Conservation (phyloP, 2,797 vertebrate species). For the Squalus acanthias region DNA sequence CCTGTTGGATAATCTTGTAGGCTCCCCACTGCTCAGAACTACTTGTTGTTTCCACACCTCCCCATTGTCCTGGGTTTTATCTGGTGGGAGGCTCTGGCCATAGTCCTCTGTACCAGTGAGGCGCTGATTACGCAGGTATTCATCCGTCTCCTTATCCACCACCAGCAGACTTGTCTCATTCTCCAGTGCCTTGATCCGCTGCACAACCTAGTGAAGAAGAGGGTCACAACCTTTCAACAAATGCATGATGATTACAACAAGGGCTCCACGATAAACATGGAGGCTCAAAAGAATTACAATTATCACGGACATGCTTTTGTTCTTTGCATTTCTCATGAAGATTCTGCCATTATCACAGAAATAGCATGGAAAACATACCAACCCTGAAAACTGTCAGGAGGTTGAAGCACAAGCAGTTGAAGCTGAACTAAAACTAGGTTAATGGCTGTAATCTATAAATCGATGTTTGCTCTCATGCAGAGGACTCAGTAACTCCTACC, state of each 20-base stretch:
- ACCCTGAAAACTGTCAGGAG: background rate
- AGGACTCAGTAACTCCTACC: background rate
- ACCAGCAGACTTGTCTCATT: slow-evolving; percentile 78
- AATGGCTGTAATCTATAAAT: background rate
- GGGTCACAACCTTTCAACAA: background rate
- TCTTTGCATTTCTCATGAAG: background rate
- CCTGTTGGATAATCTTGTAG: slow-evolving; percentile 66
- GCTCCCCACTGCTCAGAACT: slow-evolving; percentile 50
- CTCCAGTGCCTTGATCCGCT: slow-evolving; percentile 74
- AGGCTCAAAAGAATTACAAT: background rate
- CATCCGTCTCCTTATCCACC: slow-evolving; percentile 81
- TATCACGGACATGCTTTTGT: background rate
- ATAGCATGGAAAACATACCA: background rate
- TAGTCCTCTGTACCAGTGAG: slow-evolving; percentile 72
- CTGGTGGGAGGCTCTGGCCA: slow-evolving; percentile 51
- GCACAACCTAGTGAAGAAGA: slow-evolving; percentile 70
- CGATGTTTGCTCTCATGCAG: background rate
- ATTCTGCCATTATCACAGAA: background rate
- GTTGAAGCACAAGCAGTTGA: background rate
- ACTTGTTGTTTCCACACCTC: slow-evolving; percentile 66
- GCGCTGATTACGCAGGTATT: slow-evolving; percentile 64
- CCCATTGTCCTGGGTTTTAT: slow-evolving; percentile 59
- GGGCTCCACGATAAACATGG: background rate
- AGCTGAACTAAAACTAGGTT: background rate
- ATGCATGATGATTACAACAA: background rate